Percentiles rank a stretch among this genome's conserved stretches.
These are phyloP conservation scores for Toxostoma redivivum DNA, from an alignment of 2,113 vertebrate species.

Conservation along the genomic window DNA sequence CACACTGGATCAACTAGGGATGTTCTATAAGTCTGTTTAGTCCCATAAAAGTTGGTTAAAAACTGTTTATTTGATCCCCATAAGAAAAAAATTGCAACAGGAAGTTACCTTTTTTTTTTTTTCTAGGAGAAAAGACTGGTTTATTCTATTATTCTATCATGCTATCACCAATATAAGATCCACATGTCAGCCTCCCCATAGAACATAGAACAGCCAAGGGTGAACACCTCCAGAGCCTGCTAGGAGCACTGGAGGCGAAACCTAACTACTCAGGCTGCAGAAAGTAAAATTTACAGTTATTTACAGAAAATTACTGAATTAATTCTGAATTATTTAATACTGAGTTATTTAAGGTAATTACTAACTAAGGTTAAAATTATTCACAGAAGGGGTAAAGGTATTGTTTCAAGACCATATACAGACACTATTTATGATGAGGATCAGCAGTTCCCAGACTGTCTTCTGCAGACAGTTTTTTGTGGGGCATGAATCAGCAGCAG, in stretches of 20 bases:
- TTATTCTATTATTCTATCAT: background rate
- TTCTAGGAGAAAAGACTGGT: fast-evolving
- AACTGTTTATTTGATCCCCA: background rate
- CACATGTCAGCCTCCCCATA: background rate
- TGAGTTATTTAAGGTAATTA: background rate
- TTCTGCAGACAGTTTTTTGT: background rate
- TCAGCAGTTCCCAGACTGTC: background rate
- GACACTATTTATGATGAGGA: background rate
- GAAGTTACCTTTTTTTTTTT: background rate
- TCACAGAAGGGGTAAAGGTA: background rate
- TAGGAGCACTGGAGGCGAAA: background rate
- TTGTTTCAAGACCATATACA: background rate
- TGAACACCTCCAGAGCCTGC: background rate
- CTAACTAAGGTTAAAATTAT: background rate
- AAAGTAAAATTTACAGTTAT: background rate
- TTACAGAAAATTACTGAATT: background rate
- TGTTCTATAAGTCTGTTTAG: background rate
- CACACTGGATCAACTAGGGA: background rate
- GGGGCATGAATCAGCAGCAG: background rate
- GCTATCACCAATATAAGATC: background rate
- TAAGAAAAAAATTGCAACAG: background rate
- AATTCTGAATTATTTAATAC: background rate
- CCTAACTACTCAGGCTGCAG: background rate
- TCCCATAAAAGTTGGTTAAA: background rate
- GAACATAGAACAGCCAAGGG: background rate